Evolutionary conservation across 1,140 invertebrate species (phyloP).

Genomic region (Saccostrea glomerata): DNA sequence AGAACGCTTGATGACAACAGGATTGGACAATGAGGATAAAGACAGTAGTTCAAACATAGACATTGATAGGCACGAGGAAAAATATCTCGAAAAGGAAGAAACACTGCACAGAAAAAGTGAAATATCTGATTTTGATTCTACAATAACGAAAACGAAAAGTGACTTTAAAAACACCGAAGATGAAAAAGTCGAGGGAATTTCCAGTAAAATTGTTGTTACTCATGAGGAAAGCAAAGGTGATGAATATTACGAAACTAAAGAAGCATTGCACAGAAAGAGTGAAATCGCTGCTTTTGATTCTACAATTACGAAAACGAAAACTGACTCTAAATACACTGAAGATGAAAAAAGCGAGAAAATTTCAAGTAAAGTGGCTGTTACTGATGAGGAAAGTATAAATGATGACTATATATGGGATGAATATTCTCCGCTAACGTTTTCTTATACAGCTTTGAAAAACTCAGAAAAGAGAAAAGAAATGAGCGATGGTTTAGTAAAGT

Average conservation of each 20-base stretch:
- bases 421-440: too few species aligned
- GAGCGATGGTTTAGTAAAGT: too few species aligned
- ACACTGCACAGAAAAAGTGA: not conserved
- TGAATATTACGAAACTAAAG: not conserved
- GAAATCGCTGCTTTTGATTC: not conserved
- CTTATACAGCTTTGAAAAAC: too few species aligned
- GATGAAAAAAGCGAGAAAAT: not conserved
- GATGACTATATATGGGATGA: too few species aligned
- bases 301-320: not conserved
- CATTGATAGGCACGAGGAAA: not conserved
- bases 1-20: not conserved
- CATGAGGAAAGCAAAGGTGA: too few species aligned
- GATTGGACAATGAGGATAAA: not conserved
- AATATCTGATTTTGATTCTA: not conserved
- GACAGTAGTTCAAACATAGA: not conserved
- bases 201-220: too few species aligned
- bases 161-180: not conserved
- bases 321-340: not conserved
- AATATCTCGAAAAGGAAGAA: not conserved
- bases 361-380: too few species aligned
- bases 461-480: too few species aligned
- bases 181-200: not conserved
- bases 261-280: not conserved
- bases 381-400: too few species aligned
- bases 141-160: not conserved